A percentile compares a stretch with the other conserved stretches of the same genome.
These are phyloP conservation scores for Brachionus angularis DNA, from an alignment of 1,140 invertebrate genomes.

Conservation along the genomic window DNA sequence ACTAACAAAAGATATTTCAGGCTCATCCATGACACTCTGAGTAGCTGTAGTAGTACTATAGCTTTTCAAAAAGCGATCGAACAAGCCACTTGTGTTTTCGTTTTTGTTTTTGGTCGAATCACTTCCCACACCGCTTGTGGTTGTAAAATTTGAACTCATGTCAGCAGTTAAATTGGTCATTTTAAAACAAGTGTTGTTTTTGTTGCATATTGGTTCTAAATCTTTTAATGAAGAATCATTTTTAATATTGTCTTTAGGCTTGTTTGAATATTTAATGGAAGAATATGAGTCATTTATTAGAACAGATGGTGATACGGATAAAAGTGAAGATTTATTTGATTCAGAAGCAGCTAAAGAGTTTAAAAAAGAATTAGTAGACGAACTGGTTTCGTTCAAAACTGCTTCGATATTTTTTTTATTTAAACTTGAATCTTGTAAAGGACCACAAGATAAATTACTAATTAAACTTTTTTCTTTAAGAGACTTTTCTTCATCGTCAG, in stretches of 20 bases:
- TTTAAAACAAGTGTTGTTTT: too few species aligned
- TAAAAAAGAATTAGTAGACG: neutral
- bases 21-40: slow-evolving; percentile 30
- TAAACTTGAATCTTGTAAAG: neutral
- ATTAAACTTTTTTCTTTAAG: neutral
- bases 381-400: too few species aligned
- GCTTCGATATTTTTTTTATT: neutral
- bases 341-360: neutral
- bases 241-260: too few species aligned
- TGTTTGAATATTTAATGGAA: too few species aligned
- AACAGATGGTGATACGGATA: slow-evolving; percentile 13
- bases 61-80: slow-evolving; percentile 22
- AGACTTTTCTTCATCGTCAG: slow-evolving; percentile 14
- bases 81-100: too few species aligned
- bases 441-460: slow-evolving; percentile 12
- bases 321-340: neutral
- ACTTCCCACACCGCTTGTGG: too few species aligned
- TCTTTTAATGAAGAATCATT: slow-evolving; percentile 14
- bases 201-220: neutral
- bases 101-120: too few species aligned
- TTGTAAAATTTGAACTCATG: too few species aligned
- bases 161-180: too few species aligned
- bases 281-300: neutral
- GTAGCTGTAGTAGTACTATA: neutral
- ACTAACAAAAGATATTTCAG: slow-evolving; percentile 41